phyloP scores from a whole-genome alignment of 2,888 invertebrate genomes.

The Agrotis segetum region DNA sequence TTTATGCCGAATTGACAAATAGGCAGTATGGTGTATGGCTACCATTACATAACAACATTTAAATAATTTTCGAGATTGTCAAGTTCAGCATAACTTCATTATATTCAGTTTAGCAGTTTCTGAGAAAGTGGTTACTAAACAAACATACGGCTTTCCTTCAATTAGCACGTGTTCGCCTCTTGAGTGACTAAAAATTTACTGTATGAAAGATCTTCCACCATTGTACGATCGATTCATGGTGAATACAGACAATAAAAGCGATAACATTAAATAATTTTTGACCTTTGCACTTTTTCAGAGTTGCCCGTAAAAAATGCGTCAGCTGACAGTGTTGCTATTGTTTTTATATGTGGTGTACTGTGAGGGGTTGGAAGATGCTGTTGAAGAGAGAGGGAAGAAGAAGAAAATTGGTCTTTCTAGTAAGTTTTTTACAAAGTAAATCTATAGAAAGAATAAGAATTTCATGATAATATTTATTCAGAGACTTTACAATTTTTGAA shows the following conservation, averaged over 20 bases:
- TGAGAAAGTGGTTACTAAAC: constrained; percentile 62
- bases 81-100: constrained; percentile 75
- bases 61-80: constrained; percentile 69
- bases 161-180: constrained; percentile 67
- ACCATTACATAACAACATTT: constrained; percentile 43
- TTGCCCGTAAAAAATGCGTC: constrained; percentile 63
- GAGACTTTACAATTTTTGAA: background rate
- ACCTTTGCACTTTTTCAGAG: constrained; percentile 5
- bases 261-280: constrained; percentile 12
- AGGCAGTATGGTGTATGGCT: too few relatives aligned
- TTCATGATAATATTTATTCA: too few relatives aligned
- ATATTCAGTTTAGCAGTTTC: constrained; percentile 65
- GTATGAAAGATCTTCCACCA: constrained; percentile 37
- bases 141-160: constrained; percentile 66
- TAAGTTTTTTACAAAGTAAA: constrained; percentile 69
- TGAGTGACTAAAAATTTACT: constrained; percentile 45
- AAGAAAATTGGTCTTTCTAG: constrained; percentile 84
- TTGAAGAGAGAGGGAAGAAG: constrained; percentile 84
- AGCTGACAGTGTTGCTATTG: constrained; percentile 62
- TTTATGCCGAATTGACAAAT: too few relatives aligned
- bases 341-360: constrained; percentile 65
- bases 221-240: constrained; percentile 39
- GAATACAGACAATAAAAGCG: constrained; percentile 48
- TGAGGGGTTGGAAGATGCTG: constrained; percentile 67
- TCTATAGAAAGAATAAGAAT: background rate